Conservation (phyloP, 2,113 vertebrate genomes). For the Tautogolabrus adspersus region DNA sequence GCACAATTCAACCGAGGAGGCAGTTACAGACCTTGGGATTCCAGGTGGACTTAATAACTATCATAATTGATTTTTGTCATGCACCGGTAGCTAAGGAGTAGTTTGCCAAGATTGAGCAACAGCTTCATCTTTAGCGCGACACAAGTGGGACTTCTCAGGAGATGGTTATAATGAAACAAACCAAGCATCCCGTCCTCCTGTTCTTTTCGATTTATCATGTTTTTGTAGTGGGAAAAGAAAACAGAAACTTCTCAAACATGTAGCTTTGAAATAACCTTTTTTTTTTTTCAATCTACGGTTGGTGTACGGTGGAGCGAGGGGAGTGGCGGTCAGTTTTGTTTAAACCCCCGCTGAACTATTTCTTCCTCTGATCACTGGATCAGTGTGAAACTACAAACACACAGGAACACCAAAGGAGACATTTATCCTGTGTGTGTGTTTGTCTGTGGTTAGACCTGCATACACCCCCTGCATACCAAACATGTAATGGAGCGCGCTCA, state of each 20-base stretch:
- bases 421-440: slow-evolving; percentile 61
- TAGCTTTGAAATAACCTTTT: slow-evolving; percentile 31
- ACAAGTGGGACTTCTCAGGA: neutral
- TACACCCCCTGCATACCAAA: slow-evolving; percentile 53
- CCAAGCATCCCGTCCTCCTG: neutral
- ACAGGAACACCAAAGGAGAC: slow-evolving; percentile 63
- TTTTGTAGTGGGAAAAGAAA: slow-evolving; percentile 20
- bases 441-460: slow-evolving; percentile 57
- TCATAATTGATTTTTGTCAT: slow-evolving; percentile 50
- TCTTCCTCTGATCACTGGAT: slow-evolving; percentile 63
- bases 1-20: neutral
- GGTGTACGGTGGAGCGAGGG: slow-evolving; percentile 13
- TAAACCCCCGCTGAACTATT: slow-evolving; percentile 40
- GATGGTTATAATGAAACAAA: slow-evolving; percentile 1
- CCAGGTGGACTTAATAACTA: slow-evolving; percentile 35
- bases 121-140: slow-evolving; percentile 7
- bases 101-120: slow-evolving; percentile 19
- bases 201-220: slow-evolving; percentile 23
- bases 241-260: slow-evolving; percentile 3
- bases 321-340: slow-evolving; percentile 31
- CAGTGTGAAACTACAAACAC: slow-evolving; percentile 61
- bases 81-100: slow-evolving; percentile 21
- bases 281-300: slow-evolving; percentile 31
- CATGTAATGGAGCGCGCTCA: slow-evolving; percentile 53
- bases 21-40: slow-evolving; percentile 27